Percentiles rank a stretch among this genome's conserved stretches.
Evolutionary conservation across 53 echinoderm and acorn worm species (phyloP).

Genomic region (Apostichopus leukothele): DNA sequence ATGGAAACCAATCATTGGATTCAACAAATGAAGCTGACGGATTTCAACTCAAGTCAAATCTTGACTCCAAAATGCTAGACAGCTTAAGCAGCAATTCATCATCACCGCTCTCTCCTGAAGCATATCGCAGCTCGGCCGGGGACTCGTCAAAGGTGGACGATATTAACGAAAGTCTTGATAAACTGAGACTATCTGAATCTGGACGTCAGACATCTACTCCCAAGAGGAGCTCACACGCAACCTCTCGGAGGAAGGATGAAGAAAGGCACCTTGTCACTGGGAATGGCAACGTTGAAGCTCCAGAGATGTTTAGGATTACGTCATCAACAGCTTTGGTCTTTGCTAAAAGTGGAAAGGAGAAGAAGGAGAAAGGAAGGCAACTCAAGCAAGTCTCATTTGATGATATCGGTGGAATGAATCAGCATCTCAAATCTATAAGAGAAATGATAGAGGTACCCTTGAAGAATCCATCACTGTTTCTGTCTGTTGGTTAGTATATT

Average conservation of each 20-base stretch:
- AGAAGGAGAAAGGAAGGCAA: not conserved
- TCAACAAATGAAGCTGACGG: not conserved
- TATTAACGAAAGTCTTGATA: constrained; percentile 20
- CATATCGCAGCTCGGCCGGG: not conserved
- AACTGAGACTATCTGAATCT: constrained; percentile 9
- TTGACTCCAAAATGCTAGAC: not conserved
- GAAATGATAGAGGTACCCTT: constrained; percentile 82
- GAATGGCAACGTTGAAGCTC: constrained; percentile 18
- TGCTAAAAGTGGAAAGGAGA: constrained; percentile 27
- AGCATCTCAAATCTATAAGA: constrained; percentile 78
- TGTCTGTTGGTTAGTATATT: constrained; percentile 67
- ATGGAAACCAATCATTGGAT: not conserved
- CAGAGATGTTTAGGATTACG: constrained; percentile 51
- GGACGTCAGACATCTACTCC: constrained; percentile 43
- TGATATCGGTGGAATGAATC: constrained; percentile 82
- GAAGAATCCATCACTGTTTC: constrained; percentile 78
- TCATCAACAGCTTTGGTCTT: constrained; percentile 43
- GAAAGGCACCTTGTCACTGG: no score
- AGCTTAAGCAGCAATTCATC: not conserved
- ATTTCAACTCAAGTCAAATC: constrained; percentile 9
- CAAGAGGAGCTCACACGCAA: not conserved
- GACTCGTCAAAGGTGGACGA: not conserved
- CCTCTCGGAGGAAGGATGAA: not conserved
- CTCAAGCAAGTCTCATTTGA: constrained; percentile 59
- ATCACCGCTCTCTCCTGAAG: not conserved